Evolutionary conservation across 2,113 vertebrate species (phyloP).

Genomic region (Arvicanthis niloticus): DNA sequence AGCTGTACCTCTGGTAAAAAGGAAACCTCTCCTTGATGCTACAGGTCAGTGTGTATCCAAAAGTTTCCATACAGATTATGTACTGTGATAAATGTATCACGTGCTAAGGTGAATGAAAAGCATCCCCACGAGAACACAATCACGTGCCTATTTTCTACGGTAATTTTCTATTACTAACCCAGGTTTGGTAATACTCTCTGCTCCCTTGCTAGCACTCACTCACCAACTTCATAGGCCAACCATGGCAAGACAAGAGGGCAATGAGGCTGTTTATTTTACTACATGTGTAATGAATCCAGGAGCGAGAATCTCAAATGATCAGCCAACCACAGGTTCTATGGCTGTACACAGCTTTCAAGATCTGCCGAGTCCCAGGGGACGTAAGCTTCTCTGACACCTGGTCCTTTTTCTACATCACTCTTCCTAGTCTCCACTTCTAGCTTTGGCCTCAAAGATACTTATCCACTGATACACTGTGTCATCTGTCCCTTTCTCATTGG

Average conservation of each 20-base stretch:
- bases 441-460: not conserved
- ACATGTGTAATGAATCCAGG: not conserved
- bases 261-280: not conserved
- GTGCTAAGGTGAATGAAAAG: conserved; percentile 24
- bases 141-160: not conserved
- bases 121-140: not conserved
- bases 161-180: conserved; percentile 7
- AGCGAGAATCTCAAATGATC: not conserved
- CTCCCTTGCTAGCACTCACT: not conserved
- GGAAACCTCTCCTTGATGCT: not conserved
- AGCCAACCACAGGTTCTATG: not conserved
- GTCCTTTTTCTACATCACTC: not conserved
- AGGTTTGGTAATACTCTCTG: conserved; percentile 24
- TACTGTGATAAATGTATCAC: conserved; percentile 23
- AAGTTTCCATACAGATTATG: conserved; percentile 21
- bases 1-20: not conserved
- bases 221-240: not conserved
- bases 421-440: not conserved
- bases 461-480: not conserved
- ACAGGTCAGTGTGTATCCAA: not conserved
- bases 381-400: not conserved
- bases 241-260: not conserved
- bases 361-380: not conserved
- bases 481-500: not conserved
- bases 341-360: not conserved